Base-by-base conservation (phyloP, 2,888 invertebrate species). In the Lepidochitona cinerea region DNA sequence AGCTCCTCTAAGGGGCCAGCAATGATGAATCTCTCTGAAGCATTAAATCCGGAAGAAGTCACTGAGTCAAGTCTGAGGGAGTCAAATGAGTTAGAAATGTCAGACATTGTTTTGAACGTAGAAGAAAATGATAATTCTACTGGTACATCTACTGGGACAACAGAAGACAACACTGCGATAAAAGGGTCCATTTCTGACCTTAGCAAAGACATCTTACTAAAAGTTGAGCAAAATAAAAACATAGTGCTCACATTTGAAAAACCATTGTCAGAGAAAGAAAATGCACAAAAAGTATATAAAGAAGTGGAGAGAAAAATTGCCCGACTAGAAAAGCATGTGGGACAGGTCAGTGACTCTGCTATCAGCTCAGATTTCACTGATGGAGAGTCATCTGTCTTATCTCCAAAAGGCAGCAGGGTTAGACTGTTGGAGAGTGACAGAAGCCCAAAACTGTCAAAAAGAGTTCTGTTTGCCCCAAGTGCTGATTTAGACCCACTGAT, bases 321-420 rank as follows among this genome's bases (percentile, higher is more conserved):
- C 9, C 78, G 75, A 36, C 72, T 85, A 23, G 78, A 85, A 41
- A 73, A 75, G n/a, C 74, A 79, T 69, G 76, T 80, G 2, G 77
- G 84, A 29, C 84, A 84, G 68, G 73, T 83, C 35, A 87, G 87
- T 80, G 88, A 88, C 68, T 88, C 88, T 1, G 88, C 88, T 18
- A 87, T 88, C 18, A 86, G 87, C 75, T 88, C 87, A 33, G 88
- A 88, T 75, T 87, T 77, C 73, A 88, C 88, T 23, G 88, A 87
- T 76, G 79, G 82, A 35, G 87, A 87, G 53, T 85, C 86, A 6
- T 75, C 81, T 29, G 80, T 81, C 54, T 69, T 81, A 29, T 85
- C 85, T 1, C 85, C 86, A 18, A 75, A 49, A 41, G 29, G 26
- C 3, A 49, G 68, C 41, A 37, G 68, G n/a, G n/a, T n/a, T n/a